These are phyloP conservation scores for Microctenopoma steveboyesi DNA, from an alignment of 2,797 vertebrate genomes.

Conservation along the genomic window DNA sequence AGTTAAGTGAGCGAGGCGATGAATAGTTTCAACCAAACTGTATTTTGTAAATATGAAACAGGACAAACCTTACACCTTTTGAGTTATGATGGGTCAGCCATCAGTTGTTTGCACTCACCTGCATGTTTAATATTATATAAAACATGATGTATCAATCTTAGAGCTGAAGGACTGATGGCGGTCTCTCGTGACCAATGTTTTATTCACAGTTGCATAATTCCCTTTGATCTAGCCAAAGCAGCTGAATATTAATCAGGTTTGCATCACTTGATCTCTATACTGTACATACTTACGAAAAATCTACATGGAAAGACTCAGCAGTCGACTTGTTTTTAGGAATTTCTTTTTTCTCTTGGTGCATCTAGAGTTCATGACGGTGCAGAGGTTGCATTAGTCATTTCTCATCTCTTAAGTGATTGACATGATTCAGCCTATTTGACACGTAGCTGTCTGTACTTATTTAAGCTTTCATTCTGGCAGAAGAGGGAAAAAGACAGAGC, in stretches of 20 bases:
- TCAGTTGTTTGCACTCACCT: conserved; percentile 14
- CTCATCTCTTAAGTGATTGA: conserved; percentile 26
- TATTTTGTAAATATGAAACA: too few relatives aligned
- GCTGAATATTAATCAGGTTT: conserved; percentile 66
- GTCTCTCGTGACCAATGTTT: conserved; percentile 59
- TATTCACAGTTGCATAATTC: conserved; percentile 68
- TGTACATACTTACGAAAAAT: conserved; percentile 23
- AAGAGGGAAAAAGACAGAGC: not conserved
- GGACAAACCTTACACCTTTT: too few relatives aligned
- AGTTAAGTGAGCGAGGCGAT: conserved; percentile 46
- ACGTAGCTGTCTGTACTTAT: too few relatives aligned
- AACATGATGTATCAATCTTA: conserved; percentile 48
- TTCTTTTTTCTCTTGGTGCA: conserved; percentile 5
- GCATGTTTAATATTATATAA: conserved; percentile 27
- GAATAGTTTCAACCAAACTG: conserved; percentile 37
- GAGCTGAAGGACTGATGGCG: conserved; percentile 53
- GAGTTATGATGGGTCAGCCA: too few relatives aligned
- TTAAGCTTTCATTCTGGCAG: too few relatives aligned
- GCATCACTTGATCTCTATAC: conserved; percentile 50
- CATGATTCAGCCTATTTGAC: conserved; percentile 19
- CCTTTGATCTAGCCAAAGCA: conserved; percentile 62
- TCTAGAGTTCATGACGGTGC: conserved; percentile 33
- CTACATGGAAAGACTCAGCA: conserved; percentile 24
- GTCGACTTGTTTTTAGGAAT: not conserved
- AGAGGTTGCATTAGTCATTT: conserved; percentile 24